Base-by-base conservation (phyloP, 1,140 invertebrate genomes). In the Protaetia brevitarsis region DNA sequence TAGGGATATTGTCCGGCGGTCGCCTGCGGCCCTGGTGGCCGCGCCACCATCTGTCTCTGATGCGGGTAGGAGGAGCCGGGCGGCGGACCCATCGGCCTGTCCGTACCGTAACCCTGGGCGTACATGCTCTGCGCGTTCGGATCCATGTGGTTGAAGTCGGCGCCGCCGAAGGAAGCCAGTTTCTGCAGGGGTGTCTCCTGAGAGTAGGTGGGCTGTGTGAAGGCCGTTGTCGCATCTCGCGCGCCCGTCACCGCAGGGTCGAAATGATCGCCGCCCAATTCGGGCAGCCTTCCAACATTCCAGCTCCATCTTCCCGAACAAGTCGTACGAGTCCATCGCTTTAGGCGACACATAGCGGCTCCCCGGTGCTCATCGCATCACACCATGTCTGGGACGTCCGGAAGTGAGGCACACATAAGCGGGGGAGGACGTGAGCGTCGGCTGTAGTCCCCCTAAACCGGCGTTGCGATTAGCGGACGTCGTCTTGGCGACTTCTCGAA, bases 281-380 rank as follows among this genome's bases (percentile, higher is more conserved):
- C 90, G 81, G 88, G 87, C 82, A 92, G 82, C 88, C 88, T 86
- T 92, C 90, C 83, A 92, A 86, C 89, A 92, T 91, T 81, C 89
- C 89, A 82, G 88, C 89, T 83, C 89, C 90, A 90, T 92, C 90
- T 86, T 92, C 90, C 89, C 89, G 84, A 92, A 92, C 84, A 92
- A 85, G 81, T 92, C 90, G 86, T 92, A 91, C 82, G 89, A 89
- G 84, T 92, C 90, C 90, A 92, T 92, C 84, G 87, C 88, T 87
- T 86, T 84, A 85, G 82, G 84, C 85, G 84, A 86, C 86, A 87
- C 86, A 84, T 85, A 82, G 81, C 77, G 77, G 71, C 71, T 72
- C 71, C 69, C 72, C 76, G 67, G 69, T 77, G 72, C 68, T 83
- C 81, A 80, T 83, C 79, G 77, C 82, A 81, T 76, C 78, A 82